phyloP scores from a whole-genome alignment of 2,888 invertebrate genomes.

The Agapostemon virescens region DNA sequence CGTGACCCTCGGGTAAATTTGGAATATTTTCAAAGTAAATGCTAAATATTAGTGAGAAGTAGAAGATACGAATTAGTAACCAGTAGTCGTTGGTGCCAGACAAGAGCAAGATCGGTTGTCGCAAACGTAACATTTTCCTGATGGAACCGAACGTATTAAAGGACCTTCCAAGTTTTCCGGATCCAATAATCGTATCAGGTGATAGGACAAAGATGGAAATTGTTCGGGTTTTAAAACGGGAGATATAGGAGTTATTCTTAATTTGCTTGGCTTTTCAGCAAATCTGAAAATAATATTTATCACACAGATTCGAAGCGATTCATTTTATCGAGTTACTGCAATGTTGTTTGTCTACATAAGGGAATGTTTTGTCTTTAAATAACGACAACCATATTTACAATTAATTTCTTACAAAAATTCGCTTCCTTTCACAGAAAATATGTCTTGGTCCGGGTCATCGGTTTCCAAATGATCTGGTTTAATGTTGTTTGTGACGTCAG shows the following conservation, averaged over 20 bases:
- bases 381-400: background rate
- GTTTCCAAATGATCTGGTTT: slow-evolving; percentile 75
- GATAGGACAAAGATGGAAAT: slow-evolving; percentile 54
- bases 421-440: background rate
- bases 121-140: slow-evolving; percentile 59
- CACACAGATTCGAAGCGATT: background rate
- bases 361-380: too few relatives aligned
- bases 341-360: too few relatives aligned
- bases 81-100: slow-evolving; percentile 22
- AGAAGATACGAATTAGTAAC: slow-evolving; percentile 9
- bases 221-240: slow-evolving; percentile 65
- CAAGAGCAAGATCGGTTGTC: slow-evolving; percentile 56
- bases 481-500: slow-evolving; percentile 56
- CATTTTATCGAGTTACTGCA: background rate
- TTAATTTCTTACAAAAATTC: slow-evolving; percentile 21
- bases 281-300: slow-evolving; percentile 27
- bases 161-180: slow-evolving; percentile 7
- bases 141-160: background rate
- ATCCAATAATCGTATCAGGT: slow-evolving; percentile 55
- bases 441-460: slow-evolving; percentile 68
- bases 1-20: background rate
- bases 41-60: background rate
- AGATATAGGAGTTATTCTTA: slow-evolving; percentile 32
- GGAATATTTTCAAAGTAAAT: background rate
- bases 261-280: slow-evolving; percentile 3